Evolutionary conservation across 2,113 vertebrate species (phyloP), one percentile per base, ranked within the genome.

Genomic region (Craseonycteris thonglongyai): DNA sequence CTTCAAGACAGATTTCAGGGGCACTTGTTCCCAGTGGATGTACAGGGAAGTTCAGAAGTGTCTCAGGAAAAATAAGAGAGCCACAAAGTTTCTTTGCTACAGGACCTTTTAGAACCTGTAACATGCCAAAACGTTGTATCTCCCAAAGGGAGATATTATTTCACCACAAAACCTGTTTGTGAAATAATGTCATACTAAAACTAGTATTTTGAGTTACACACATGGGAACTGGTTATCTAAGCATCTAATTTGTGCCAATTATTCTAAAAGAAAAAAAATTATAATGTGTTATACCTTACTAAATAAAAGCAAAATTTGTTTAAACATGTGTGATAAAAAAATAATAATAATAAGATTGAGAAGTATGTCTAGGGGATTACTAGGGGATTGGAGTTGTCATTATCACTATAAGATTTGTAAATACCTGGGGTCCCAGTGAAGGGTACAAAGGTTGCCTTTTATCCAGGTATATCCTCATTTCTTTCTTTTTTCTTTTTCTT

Each of bases 231-330:
- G n/a, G 51, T 66, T 83, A 88, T 93, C 95, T 76, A 87, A 88
- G 91, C 19, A 71, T 95, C 40, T 84, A 16, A 76, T 80, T 88
- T 88, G 58, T 26, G 45, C 58, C 72, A 59, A 40, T 78, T 65
- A 47, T 88, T 82, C 54, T 88, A 58, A 85, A 94, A 88, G n/a
- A 82, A 80, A 93, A 84, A 89, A 74, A 38, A 21, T 56, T 13
- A 49, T n/a, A 58, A 88, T 78, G 45, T 49, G n/a, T 58, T 69
- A 24, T 45, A 72, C 45, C 33, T 95, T 75, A 90, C 47, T 79
- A 54, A 93, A 88, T 76, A 92, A 87, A 35, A 94, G 3, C 28
- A 88, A 58, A 82, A 15, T 45, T 26, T 92, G 16, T 85, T 85
- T 63, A 51, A 84, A 61, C 19, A 11, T 21, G 15, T 42, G 15